phyloP scores from a whole-genome alignment of 2,113 vertebrate genomes.

The Nerophis ophidion region DNA sequence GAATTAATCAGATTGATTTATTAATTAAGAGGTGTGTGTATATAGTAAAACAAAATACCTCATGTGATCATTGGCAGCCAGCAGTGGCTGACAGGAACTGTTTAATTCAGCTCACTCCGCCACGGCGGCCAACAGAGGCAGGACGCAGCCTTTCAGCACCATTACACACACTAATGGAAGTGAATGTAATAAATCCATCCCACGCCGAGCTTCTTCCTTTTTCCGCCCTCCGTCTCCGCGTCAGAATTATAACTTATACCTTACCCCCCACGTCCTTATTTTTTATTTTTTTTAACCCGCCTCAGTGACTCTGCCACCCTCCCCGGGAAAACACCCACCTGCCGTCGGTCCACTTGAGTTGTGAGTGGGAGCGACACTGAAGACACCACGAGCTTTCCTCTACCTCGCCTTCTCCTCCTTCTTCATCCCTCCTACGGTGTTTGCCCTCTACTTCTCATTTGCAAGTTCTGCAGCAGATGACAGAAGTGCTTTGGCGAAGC shows the following conservation, averaged over 20 bases:
- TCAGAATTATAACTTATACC: slow-evolving; percentile 26
- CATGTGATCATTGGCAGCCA: slow-evolving; percentile 4
- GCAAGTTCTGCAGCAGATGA: slow-evolving; percentile 36
- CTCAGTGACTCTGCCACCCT: slow-evolving; percentile 16
- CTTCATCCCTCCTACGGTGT: slow-evolving; percentile 24
- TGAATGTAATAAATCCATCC: slow-evolving; percentile 54
- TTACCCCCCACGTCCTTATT: background rate
- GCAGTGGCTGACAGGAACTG: slow-evolving; percentile 30
- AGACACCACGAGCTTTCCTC: slow-evolving; percentile 9
- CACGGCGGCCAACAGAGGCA: slow-evolving; percentile 44
- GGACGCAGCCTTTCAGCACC: slow-evolving; percentile 57
- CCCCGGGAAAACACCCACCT: slow-evolving; percentile 39
- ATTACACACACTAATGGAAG: slow-evolving; percentile 64
- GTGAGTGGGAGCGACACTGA: slow-evolving; percentile 44
- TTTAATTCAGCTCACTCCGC: slow-evolving; percentile 53
- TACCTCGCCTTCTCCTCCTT: background rate
- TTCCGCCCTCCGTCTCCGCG: slow-evolving; percentile 8
- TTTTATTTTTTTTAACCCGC: slow-evolving; percentile 10
- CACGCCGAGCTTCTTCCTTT: slow-evolving; percentile 30
- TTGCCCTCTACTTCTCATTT: slow-evolving; percentile 22
- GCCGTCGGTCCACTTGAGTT: slow-evolving; percentile 32
- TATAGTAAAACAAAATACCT: no score
- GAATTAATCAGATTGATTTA: no score
- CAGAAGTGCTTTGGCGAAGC: slow-evolving; percentile 34
- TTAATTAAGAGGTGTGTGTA: no score